Conservation (phyloP, 1,140 invertebrate species). For the Hypothenemus hampei region DNA sequence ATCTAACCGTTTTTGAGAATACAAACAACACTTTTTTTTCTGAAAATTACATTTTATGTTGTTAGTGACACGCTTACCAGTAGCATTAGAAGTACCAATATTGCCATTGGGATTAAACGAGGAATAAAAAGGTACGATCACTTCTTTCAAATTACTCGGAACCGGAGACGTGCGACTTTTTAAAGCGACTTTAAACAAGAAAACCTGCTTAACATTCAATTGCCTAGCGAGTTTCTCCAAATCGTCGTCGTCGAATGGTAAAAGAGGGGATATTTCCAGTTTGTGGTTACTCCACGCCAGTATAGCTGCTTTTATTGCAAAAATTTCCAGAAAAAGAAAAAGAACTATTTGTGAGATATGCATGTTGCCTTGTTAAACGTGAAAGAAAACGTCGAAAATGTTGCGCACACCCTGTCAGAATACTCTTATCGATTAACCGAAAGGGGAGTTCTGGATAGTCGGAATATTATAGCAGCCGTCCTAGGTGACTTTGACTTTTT, state of each 20-base stretch:
- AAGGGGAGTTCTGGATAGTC: too few species aligned
- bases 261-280: slow-evolving; percentile 33
- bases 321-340: slow-evolving; percentile 24
- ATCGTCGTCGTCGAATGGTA: slow-evolving; percentile 34
- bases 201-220: slow-evolving; percentile 29
- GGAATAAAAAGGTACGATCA: slow-evolving; percentile 27
- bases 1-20: too few species aligned
- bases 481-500: too few species aligned
- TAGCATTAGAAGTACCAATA: slow-evolving; percentile 27
- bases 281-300: slow-evolving; percentile 38
- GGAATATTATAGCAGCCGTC: too few species aligned
- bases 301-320: slow-evolving; percentile 23
- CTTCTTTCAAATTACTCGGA: slow-evolving; percentile 26
- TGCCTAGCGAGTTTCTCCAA: slow-evolving; percentile 30
- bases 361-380: slow-evolving; percentile 17
- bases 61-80: slow-evolving; percentile 21
- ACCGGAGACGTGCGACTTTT: slow-evolving; percentile 12
- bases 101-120: slow-evolving; percentile 36
- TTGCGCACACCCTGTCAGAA: too few species aligned
- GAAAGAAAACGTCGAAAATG: too few species aligned
- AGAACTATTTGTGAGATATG: slow-evolving; percentile 11
- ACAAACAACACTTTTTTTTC: too few species aligned
- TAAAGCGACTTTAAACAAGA: slow-evolving; percentile 28
- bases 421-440: too few species aligned
- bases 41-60: background rate